Conservation (phyloP, 2,888 invertebrate genomes). For the Chaitophorus viminalis region DNA sequence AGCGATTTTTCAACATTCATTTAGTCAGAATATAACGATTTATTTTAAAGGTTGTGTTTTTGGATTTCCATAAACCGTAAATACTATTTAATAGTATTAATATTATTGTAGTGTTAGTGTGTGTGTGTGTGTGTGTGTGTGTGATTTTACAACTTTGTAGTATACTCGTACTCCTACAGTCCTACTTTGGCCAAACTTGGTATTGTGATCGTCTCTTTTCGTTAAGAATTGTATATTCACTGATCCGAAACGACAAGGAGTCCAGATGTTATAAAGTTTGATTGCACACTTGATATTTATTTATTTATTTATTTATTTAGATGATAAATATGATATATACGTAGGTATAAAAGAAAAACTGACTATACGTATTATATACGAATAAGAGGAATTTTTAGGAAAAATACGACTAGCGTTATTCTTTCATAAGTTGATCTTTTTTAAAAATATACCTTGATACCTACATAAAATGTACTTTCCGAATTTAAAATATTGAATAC, state of each 20-base stretch:
- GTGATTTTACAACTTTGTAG: no score
- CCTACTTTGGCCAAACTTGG: background rate
- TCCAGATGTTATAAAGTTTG: background rate
- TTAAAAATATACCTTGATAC: background rate
- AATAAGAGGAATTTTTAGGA: background rate
- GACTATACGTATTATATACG: background rate
- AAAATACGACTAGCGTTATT: background rate
- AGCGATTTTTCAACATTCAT: background rate
- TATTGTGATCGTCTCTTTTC: background rate
- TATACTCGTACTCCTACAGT: no score
- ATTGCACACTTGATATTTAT: background rate
- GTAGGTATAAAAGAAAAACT: no score
- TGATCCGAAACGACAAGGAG: background rate
- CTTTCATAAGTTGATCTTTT: background rate
- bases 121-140: background rate
- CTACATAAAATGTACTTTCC: background rate
- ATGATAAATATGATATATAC: background rate
- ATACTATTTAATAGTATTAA: background rate
- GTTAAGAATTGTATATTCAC: background rate
- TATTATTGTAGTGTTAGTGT: no score
- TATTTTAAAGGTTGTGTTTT: background rate
- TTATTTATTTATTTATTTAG: background rate
- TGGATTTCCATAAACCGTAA: no score
- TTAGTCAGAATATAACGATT: background rate
- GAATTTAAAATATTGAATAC: background rate